Conservation (phyloP, 2,797 vertebrate genomes). For the Falco rusticolus region DNA sequence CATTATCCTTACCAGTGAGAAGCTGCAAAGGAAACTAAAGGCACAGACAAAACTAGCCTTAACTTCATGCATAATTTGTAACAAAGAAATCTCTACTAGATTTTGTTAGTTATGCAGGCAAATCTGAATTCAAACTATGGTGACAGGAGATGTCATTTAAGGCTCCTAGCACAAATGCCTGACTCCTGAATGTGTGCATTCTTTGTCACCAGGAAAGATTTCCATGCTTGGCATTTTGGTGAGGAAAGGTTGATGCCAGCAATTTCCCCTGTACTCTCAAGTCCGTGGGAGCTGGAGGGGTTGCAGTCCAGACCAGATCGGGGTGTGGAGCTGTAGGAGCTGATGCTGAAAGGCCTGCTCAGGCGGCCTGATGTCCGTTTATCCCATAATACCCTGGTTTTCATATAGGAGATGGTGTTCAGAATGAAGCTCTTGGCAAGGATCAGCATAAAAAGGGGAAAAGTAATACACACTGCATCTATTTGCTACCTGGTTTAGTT, state of each 20-base stretch:
- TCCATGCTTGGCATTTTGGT: not conserved
- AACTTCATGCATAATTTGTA: not conserved
- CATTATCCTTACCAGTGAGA: not conserved
- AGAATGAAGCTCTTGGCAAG: not conserved
- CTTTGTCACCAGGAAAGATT: not conserved
- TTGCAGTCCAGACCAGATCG: not conserved
- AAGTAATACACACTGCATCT: not conserved
- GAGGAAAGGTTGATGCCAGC: not conserved
- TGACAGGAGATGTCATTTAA: not conserved
- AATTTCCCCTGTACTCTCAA: not conserved
- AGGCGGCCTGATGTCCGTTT: not conserved
- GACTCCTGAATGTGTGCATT: not conserved
- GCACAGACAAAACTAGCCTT: not conserved
- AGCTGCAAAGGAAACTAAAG: not conserved
- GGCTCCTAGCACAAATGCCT: not conserved
- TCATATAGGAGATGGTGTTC: not conserved
- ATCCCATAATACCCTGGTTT: not conserved
- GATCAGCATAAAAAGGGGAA: not conserved
- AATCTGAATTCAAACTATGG: not conserved
- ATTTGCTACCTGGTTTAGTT: not conserved
- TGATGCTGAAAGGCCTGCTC: not conserved
- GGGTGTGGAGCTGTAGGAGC: not conserved
- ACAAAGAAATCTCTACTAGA: not conserved
- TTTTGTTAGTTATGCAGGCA: not conserved
- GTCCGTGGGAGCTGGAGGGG: not conserved